Evolutionary conservation across 2,888 invertebrate species (phyloP), one percentile per base, ranked within the genome.

Genomic region (Acronicta alni): DNA sequence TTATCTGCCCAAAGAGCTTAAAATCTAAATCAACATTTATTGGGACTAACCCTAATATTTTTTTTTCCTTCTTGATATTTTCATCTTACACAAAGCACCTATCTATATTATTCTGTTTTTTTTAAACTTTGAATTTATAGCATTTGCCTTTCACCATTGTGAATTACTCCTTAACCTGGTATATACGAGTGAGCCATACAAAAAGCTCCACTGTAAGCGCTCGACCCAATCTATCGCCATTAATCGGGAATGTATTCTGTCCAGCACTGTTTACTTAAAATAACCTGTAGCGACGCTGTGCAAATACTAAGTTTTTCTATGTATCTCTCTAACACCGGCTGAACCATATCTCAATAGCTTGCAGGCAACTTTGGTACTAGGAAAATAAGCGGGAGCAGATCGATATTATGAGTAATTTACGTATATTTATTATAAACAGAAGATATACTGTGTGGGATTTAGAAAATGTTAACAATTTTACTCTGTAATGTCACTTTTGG

Each of bases 211-310:
- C 65, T 75, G 69, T 38, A 58, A 54, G 60, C 79, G 70, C 67
- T 74, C 73, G 73, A 79, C 72, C 81, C 86, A 88, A 90, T 89
- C 89, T 87, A 76, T 80, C 63, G 80, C 88, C 82, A 90, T 90
- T 90, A 89, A 90, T 89, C 89, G 79, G 79, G 84, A 89, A 88
- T 88, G 85, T 80, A 72, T 79, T 81, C 80, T 76, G 78, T 77
- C 77, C 69, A 77, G 72, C 77, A 77, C 71, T 82, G 80, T 85
- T 85, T 83, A 79, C 78, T 82, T 77, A 59, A 72, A 72, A 67
- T 69, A 62, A 78, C 68, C 70, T 67, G 62, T 62, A 69, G 74
- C 70, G 55, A 64, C 67, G 70, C 61, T 67, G 43, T 65, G 61
- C 63, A 74, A 78, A 74, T 63, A 71, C 68, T 39, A 57, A 63